Base-by-base conservation (phyloP, 1,140 invertebrate species). In the Matsumurasca onukii region DNA sequence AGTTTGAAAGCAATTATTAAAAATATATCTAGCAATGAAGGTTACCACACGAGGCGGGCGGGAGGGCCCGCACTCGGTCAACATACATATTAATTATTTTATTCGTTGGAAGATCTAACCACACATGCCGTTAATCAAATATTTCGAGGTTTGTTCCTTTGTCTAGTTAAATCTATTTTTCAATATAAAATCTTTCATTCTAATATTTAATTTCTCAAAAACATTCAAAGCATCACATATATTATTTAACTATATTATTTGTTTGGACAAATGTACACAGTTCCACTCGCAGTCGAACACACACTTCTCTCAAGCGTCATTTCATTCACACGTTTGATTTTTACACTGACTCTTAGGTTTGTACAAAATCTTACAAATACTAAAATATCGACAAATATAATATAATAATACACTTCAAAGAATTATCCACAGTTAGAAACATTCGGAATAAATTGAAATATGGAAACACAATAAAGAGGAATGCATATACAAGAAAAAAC, bases 181-280 rank as follows among this genome's bases (percentile, higher is more conserved):
- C 66, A 61, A 68, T 68, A 68, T 68, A 68, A 68, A 68, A 68
- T 68, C 57, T 68, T 39, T 68, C 51, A 39, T 63, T 45, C 66
- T 68, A 68, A 34, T 68, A 39, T 39, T 68, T 68, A 31, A 30
- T 61, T 68, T 29, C 34, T 24, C 20, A 45, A 65, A 55, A 68
- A 68, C 66, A 68, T 61, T 68, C 66, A 68, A 68, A 68, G 66
- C 66, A 68, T 68, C 55, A 65, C 63, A 65, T 65, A 48, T 65
- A 65, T 65, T 31, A 51, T 67, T 57, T 57, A 65, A 48, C 31
- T 65, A 65, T 65, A 65, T 67, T 57, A 68, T 68, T 55, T 61
- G 24, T 55, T 31, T n/a, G 31, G 24, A 67, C 45, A 55, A 55
- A 67, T 17, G 34, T 20, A n/a, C n/a, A n/a, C n/a, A n/a, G n/a